Base-by-base conservation (phyloP, 2,113 vertebrate species). In the Microtus montanus region DNA sequence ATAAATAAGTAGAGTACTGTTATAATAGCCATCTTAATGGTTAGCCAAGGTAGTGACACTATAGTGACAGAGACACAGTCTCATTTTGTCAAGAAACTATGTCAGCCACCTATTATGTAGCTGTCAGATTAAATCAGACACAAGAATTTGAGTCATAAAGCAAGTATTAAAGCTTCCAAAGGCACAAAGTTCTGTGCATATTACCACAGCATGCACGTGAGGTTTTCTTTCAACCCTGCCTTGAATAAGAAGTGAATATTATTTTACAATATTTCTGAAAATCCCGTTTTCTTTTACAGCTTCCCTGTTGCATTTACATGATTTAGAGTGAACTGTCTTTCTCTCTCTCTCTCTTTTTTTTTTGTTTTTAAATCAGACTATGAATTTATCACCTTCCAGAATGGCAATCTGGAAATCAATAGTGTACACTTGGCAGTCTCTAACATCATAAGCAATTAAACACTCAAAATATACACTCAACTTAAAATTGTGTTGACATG, bases 401-500 rank as follows among this genome's bases (percentile, higher is more conserved):
- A 77, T 47, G 92, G 49, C 86, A 94, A 64, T 94, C 85, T 96
- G 96, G 90, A 92, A 92, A 96, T 89, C 85, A 93, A 82, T 94
- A 87, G 58, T 73, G n/a, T 94, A 84, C 73, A 84, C 63, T 92
- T 95, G 93, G 85, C 90, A 95, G 8, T 35, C 63, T 89, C 74
- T 95, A 88, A 61, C 77, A 82, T 96, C 82, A 91, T 20, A 88
- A 92, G 73, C 90, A 96, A 96, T 97, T 97, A 96, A 80, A 95
- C 12, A 91, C 83, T 93, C 93, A 89, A 93, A 93, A 89, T 92
- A 86, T 58, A 93, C 96, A 93, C 73, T 84, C 80, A 94, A 86
- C 82, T 95, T 95, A 95, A 95, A 94, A 94, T 95, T 83, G 78
- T 63, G 38, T 93, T 96, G 94, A 96, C 95, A 73, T 93, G 90